A percentile compares a stretch with the other conserved stretches of the same genome.
phyloP scores from a whole-genome alignment of 2,113 vertebrate species.

The Grus americana region DNA sequence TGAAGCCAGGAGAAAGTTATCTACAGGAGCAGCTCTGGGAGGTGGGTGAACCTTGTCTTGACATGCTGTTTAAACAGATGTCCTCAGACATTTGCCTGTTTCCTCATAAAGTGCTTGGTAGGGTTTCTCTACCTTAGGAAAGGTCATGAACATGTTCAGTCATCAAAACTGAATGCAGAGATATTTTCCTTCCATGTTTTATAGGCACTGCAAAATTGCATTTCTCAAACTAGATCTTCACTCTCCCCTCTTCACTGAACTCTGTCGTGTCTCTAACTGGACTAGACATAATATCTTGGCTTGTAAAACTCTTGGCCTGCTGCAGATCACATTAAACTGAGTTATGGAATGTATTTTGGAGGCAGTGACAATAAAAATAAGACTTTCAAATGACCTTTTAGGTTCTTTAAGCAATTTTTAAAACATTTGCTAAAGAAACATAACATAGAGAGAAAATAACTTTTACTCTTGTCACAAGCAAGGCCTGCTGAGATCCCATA shows the following conservation, averaged over 20 bases:
- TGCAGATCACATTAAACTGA: constrained; percentile 65
- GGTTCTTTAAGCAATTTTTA: constrained; percentile 60
- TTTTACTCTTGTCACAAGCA: constrained; percentile 45
- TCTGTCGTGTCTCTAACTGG: constrained; percentile 36
- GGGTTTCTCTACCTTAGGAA: neutral
- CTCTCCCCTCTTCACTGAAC: neutral
- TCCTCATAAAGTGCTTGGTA: neutral
- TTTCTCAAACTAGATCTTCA: constrained; percentile 19
- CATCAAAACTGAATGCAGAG: neutral
- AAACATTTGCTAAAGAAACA: constrained; percentile 67
- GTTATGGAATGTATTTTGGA: constrained; percentile 71
- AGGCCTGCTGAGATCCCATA: constrained; percentile 38
- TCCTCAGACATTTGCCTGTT: neutral
- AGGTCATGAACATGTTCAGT: neutral
- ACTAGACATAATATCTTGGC: constrained; percentile 70
- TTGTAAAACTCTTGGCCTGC: constrained; percentile 55
- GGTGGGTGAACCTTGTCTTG: neutral
- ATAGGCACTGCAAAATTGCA: constrained; percentile 3
- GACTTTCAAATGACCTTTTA: constrained; percentile 66
- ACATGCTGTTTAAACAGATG: neutral
- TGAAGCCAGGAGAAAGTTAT: neutral
- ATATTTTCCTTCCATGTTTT: constrained; percentile 27
- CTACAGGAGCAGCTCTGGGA: neutral
- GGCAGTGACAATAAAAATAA: constrained; percentile 73
- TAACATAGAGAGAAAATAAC: constrained; percentile 56